phyloP scores from a whole-genome alignment of 2,797 vertebrate species.

The Crenichthys baileyi region DNA sequence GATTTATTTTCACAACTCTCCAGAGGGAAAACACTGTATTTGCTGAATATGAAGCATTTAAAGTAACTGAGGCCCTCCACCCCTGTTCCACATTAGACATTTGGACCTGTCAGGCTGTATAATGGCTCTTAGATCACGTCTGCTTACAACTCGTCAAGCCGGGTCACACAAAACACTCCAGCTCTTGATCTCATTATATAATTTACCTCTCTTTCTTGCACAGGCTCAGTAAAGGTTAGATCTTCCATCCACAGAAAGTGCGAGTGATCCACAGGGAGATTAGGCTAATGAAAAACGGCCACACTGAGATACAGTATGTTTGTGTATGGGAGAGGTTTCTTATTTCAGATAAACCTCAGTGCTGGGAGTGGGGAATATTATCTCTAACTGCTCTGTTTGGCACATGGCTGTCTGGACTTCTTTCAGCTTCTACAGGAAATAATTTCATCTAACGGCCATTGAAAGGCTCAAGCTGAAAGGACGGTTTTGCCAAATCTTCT shows the following conservation, averaged over 20 bases:
- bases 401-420: conserved; percentile 39
- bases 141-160: conserved; percentile 62
- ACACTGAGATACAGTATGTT: conserved; percentile 28
- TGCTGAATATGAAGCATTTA: conserved; percentile 80
- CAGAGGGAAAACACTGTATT: conserved; percentile 71
- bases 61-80: conserved; percentile 71
- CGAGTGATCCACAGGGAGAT: conserved; percentile 32
- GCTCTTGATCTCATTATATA: conserved; percentile 79
- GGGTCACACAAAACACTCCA: conserved; percentile 68
- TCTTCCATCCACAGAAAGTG: conserved; percentile 41
- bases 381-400: conserved; percentile 34
- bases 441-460: conserved; percentile 41
- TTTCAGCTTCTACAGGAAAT: conserved; percentile 41
- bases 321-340: conserved; percentile 32
- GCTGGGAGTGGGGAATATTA: conserved; percentile 37
- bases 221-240: conserved; percentile 43
- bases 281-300: conserved; percentile 35
- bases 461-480: conserved; percentile 35
- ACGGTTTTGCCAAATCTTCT: conserved; percentile 40
- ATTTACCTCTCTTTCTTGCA: conserved; percentile 58
- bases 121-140: conserved; percentile 71
- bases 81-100: conserved; percentile 81
- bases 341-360: conserved; percentile 29
- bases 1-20: conserved; percentile 78
- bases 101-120: conserved; percentile 71